Evolutionary conservation across 2,113 vertebrate genomes (phyloP).

Genomic region (Leiothrix lutea): DNA sequence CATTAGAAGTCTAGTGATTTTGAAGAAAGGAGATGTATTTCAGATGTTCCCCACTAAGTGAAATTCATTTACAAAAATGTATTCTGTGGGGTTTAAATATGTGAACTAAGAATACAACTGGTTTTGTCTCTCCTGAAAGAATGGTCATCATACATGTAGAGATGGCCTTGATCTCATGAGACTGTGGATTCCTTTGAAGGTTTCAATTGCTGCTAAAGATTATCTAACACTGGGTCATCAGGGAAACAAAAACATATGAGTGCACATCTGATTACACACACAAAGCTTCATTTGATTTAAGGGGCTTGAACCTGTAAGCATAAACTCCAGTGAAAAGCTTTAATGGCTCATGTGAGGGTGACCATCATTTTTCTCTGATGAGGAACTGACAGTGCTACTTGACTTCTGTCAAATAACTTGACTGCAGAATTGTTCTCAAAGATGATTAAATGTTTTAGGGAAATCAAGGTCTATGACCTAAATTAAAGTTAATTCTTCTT

Average conservation of each 20-base stretch:
- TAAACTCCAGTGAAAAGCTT: not conserved
- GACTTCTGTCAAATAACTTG: not conserved
- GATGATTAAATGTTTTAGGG: not conserved
- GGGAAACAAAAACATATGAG: not conserved
- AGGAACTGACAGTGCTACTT: not conserved
- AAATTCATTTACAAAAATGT: not conserved
- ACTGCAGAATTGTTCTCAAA: not conserved
- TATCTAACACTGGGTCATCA: not conserved
- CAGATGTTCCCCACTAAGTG: not conserved
- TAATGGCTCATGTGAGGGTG: not conserved
- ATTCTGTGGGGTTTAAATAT: not conserved
- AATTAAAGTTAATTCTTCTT: not conserved
- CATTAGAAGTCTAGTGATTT: not conserved
- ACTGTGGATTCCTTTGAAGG: not conserved
- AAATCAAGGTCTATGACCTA: not conserved
- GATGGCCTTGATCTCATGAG: not conserved
- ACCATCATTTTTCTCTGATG: not conserved
- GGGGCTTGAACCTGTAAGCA: fast-evolving
- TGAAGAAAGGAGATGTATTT: not conserved
- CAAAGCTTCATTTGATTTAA: not conserved
- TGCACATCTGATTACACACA: not conserved
- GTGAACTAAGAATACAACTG: not conserved
- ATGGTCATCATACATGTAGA: not conserved
- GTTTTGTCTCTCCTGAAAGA: not conserved
- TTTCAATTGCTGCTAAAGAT: not conserved